These are phyloP conservation scores for Oedothorax gibbosus DNA, from an alignment of 1,140 invertebrate genomes.

Conservation along the genomic window DNA sequence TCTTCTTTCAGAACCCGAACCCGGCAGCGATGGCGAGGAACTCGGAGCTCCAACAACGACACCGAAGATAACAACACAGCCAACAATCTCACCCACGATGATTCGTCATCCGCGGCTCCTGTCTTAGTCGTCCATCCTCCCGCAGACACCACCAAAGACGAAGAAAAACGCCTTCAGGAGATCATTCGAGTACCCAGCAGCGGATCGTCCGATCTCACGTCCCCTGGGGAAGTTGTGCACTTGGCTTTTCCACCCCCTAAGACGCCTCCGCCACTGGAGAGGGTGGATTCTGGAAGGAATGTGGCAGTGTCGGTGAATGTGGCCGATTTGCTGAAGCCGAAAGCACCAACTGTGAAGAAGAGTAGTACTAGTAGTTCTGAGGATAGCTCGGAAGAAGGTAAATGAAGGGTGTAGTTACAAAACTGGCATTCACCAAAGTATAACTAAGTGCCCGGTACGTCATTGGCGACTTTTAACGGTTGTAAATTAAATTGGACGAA, in stretches of 20 bases:
- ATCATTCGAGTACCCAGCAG: constrained; percentile 36
- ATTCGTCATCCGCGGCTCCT: constrained; percentile 26
- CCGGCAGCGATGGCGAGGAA: constrained; percentile 26
- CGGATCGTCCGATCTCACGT: constrained; percentile 44
- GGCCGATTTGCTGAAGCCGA: constrained; percentile 48
- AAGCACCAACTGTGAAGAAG: constrained; percentile 3
- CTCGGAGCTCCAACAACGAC: constrained; percentile 27
- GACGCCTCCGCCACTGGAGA: constrained; percentile 22
- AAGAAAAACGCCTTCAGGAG: neutral
- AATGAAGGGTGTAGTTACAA: neutral
- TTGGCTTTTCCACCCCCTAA: constrained; percentile 40
- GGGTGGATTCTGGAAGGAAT: constrained; percentile 55
- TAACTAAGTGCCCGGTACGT: no score
- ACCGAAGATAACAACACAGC: constrained; percentile 11
- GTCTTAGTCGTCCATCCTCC: constrained; percentile 30
- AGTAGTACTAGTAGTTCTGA: constrained; percentile 3
- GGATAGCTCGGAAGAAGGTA: constrained; percentile 34
- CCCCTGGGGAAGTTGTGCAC: constrained; percentile 48
- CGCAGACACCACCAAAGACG: neutral
- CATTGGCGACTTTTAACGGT: no score
- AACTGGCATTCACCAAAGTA: no score
- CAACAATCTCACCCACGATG: neutral
- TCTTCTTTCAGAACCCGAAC: constrained; percentile 7
- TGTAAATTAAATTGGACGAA: no score
- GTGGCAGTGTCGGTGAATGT: constrained; percentile 49